phyloP scores from a whole-genome alignment of 2,113 vertebrate genomes.

The Macrotus californicus region DNA sequence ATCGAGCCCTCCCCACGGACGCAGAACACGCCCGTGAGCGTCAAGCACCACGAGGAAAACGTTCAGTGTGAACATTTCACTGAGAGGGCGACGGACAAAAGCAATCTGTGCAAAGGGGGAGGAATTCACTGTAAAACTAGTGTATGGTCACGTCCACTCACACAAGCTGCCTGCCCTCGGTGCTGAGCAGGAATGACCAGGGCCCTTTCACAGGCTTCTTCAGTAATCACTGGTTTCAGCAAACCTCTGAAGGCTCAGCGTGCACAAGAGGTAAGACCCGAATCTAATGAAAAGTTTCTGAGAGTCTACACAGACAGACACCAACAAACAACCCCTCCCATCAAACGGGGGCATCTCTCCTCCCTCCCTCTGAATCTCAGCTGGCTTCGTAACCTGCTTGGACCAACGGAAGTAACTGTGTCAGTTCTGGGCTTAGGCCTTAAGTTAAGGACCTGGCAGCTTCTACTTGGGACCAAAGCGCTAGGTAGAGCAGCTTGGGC shows the following conservation, averaged over 20 bases:
- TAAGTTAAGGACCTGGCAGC: not conserved
- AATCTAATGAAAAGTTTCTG: constrained; percentile 8
- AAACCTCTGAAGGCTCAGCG: constrained; percentile 16
- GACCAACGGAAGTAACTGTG: not conserved
- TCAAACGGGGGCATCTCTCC: not conserved
- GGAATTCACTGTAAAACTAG: not conserved
- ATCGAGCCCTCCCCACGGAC: not conserved
- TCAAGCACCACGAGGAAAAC: not conserved
- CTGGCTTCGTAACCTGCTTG: not conserved
- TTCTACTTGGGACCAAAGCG: not conserved
- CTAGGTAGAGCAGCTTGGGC: not conserved
- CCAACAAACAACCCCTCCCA: not conserved
- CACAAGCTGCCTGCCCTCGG: not conserved
- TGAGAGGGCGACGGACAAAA: not conserved
- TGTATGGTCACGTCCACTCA: not conserved
- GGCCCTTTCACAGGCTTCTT: not conserved
- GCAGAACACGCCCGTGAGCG: not conserved
- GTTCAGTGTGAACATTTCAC: not conserved
- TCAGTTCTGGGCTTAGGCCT: not conserved
- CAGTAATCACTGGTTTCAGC: not conserved
- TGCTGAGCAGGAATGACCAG: not conserved
- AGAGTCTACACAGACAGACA: constrained; percentile 5
- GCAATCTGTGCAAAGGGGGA: not conserved
- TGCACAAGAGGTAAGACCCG: not conserved
- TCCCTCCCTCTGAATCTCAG: not conserved